Evolutionary conservation across 1,140 invertebrate genomes (phyloP), one percentile per base, ranked within the genome.

Genomic region (Physella acuta): DNA sequence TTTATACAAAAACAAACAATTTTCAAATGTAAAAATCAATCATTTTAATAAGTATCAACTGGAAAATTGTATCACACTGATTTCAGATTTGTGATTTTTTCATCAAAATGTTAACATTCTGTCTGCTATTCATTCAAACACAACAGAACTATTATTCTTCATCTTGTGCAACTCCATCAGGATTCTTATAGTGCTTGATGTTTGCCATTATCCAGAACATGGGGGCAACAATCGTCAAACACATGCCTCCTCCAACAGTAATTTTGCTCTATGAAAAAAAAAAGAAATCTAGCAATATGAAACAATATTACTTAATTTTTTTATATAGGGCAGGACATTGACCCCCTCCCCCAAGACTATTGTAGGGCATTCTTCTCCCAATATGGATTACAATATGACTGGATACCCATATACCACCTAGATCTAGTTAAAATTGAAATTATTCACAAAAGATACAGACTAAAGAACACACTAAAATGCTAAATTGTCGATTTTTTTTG

Each of bases 121-220:
- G n/a, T n/a, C n/a, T n/a, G n/a, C n/a, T n/a, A n/a, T n/a, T n/a
- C n/a, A n/a, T n/a, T n/a, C n/a, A n/a, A n/a, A n/a, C n/a, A n/a
- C n/a, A n/a, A n/a, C n/a, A n/a, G n/a, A n/a, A n/a, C n/a, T n/a
- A n/a, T n/a, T n/a, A n/a, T n/a, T n/a, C n/a, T n/a, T n/a, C n/a
- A n/a, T n/a, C n/a, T n/a, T n/a, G n/a, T n/a, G 34, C 1, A 26
- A 34, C 14, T 24, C 59, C 59, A 44, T 14, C 5, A 8, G 59
- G 59, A 26, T 61, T 61, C 36, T 61, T 61, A 36, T 61, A 61
- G 59, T 61, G 24, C 28, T 61, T n/a, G 24, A 61, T 61, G 28
- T 61, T 61, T 17, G 59, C 36, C 17, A 61, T 39, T 28, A 61
- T 28, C 59, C 59, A 61, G 3, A 61, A 44, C 59, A 61, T 39